Conservation (phyloP, 2,113 vertebrate species). For the Varanus komodoensis region DNA sequence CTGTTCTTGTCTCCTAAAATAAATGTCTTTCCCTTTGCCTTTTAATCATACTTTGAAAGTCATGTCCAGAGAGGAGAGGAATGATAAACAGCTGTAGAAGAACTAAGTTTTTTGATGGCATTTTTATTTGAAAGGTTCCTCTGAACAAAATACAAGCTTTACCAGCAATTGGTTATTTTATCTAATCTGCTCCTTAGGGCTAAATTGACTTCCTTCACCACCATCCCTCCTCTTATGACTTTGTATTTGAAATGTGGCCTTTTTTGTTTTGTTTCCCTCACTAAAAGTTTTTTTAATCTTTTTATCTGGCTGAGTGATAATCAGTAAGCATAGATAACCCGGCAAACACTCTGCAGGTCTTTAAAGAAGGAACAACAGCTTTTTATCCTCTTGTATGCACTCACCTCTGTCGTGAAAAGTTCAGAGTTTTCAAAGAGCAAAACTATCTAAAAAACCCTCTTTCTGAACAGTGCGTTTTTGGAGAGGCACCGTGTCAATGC, state of each 20-base stretch:
- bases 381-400: neutral
- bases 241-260: neutral
- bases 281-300: neutral
- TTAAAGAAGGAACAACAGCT: neutral
- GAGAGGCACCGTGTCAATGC: constrained; percentile 8
- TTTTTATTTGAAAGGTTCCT: constrained; percentile 41
- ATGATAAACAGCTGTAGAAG: neutral
- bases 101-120: neutral
- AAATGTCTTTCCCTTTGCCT: neutral
- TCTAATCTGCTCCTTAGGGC: constrained; percentile 19
- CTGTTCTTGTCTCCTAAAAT: neutral
- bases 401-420: neutral
- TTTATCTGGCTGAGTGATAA: constrained; percentile 19
- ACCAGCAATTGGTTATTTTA: constrained; percentile 41
- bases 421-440: neutral
- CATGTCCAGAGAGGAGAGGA: constrained; percentile 29
- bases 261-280: neutral
- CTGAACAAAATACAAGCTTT: constrained; percentile 12
- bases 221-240: neutral
- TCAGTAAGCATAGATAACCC: constrained; percentile 23
- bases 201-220: constrained; percentile 9
- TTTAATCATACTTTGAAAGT: constrained; percentile 29
- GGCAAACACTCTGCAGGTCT: neutral
- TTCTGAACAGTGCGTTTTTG: constrained; percentile 26
- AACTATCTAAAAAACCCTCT: constrained; percentile 14